Evolutionary conservation across 1,140 invertebrate species (phyloP).

Genomic region (Camponotus vicinus): DNA sequence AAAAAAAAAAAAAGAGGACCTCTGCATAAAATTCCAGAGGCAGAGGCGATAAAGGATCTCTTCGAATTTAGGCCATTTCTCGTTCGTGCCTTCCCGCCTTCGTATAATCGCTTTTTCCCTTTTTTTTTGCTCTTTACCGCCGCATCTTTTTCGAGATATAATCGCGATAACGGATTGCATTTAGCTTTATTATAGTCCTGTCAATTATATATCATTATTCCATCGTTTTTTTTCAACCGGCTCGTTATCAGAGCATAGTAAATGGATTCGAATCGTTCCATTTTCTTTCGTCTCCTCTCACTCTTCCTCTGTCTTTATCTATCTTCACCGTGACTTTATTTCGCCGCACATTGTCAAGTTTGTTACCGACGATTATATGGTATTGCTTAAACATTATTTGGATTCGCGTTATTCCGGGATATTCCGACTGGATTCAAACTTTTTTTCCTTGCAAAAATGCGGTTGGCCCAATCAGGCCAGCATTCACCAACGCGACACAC

Average conservation of each 20-base stretch:
- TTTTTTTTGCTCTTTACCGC: background rate
- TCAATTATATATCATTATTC: conserved; percentile 62
- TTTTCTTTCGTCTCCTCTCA: background rate
- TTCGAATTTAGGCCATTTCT: conserved; percentile 60
- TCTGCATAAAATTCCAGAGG: conserved; percentile 58
- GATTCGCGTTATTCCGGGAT: conserved; percentile 17
- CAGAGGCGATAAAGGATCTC: conserved; percentile 54
- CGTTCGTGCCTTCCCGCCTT: conserved; percentile 50
- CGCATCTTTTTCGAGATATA: conserved; percentile 48
- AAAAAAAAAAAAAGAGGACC: conserved; percentile 12
- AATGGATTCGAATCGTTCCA: conserved; percentile 50
- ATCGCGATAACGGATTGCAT: conserved; percentile 58
- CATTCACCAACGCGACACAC: background rate
- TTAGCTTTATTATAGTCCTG: conserved; percentile 60
- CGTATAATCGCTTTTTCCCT: conserved; percentile 17
- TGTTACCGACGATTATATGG: conserved; percentile 21
- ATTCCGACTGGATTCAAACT: background rate
- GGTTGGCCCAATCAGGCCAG: conserved; percentile 1
- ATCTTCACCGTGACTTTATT: conserved; percentile 11
- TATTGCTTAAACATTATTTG: conserved; percentile 25
- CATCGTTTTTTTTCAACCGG: conserved; percentile 43
- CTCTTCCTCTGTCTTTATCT: background rate
- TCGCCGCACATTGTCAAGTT: background rate
- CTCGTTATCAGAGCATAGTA: conserved; percentile 52
- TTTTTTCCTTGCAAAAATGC: conserved; percentile 39